Conservation (phyloP, 2,888 invertebrate species). For the Lasioglossum villosulum region DNA sequence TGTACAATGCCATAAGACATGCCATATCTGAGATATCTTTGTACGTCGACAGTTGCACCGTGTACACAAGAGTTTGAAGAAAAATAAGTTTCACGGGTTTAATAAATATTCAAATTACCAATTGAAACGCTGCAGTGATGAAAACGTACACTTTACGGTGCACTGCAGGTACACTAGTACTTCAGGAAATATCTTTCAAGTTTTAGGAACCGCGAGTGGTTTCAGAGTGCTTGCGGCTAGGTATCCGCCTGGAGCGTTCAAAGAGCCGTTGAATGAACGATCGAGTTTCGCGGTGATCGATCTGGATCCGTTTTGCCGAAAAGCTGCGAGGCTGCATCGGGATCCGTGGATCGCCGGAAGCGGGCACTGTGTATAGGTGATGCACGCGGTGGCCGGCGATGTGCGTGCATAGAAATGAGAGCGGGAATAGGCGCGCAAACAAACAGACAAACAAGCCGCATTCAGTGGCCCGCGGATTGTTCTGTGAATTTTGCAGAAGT, state of each 20-base stretch:
- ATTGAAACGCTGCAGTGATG: no score
- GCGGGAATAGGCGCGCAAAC: slow-evolving; percentile 80
- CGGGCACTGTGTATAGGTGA: background rate
- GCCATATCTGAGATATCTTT: background rate
- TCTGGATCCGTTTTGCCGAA: background rate
- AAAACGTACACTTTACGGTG: no score
- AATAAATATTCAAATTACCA: no score
- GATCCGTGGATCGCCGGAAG: background rate
- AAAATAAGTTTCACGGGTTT: no score
- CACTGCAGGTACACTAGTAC: no score
- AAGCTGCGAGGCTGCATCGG: background rate
- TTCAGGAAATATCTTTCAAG: background rate
- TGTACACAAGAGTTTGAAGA: no score
- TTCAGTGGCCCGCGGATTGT: slow-evolving; percentile 73
- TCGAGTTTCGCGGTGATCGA: background rate
- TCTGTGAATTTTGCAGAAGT: slow-evolving; percentile 78
- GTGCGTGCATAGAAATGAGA: slow-evolving; percentile 80
- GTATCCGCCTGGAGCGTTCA: background rate
- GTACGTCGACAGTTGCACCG: no score
- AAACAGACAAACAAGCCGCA: slow-evolving; percentile 78
- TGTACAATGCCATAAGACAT: background rate
- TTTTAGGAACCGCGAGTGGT: background rate
- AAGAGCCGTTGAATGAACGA: background rate
- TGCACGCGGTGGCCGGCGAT: slow-evolving; percentile 37
- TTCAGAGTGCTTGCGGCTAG: background rate